phyloP scores from a whole-genome alignment of 2,797 vertebrate genomes.

The Pogoniulus pusillus region DNA sequence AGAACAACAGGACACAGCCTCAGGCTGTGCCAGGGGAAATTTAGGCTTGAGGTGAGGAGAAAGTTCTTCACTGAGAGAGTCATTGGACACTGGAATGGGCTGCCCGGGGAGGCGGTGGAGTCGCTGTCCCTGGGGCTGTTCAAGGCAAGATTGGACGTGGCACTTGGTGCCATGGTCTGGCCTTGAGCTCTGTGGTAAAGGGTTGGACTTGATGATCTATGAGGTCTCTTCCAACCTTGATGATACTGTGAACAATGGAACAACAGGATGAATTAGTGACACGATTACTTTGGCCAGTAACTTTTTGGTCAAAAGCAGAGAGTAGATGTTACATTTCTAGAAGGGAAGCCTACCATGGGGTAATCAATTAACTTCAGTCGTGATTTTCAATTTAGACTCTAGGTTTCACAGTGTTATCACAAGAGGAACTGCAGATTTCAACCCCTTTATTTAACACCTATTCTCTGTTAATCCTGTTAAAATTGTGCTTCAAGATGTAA shows the following conservation, averaged over 20 bases:
- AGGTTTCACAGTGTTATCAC: background rate
- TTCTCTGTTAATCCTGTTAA: background rate
- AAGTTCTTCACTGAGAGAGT: too few species aligned
- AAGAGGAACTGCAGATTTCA: background rate
- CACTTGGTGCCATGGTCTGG: too few species aligned
- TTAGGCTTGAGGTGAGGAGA: too few species aligned
- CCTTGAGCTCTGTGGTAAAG: too few species aligned
- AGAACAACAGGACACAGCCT: too few species aligned
- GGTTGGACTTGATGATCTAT: too few species aligned
- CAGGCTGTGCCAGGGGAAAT: too few species aligned
- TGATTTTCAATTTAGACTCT: background rate
- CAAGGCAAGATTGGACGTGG: too few species aligned
- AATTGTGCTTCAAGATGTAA: background rate
- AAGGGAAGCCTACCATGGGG: background rate
- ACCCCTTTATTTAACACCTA: background rate
- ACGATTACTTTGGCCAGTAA: background rate
- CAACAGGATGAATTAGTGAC: background rate
- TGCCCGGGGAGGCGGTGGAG: too few species aligned
- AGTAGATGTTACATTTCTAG: background rate
- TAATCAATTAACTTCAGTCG: background rate
- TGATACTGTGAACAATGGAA: constrained; percentile 9
- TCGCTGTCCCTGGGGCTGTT: too few species aligned
- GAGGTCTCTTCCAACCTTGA: too few species aligned
- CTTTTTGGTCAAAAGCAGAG: background rate
- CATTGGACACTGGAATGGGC: too few species aligned